Evolutionary conservation across 2,113 vertebrate species (phyloP).

Genomic region (Ammospiza caudacuta): DNA sequence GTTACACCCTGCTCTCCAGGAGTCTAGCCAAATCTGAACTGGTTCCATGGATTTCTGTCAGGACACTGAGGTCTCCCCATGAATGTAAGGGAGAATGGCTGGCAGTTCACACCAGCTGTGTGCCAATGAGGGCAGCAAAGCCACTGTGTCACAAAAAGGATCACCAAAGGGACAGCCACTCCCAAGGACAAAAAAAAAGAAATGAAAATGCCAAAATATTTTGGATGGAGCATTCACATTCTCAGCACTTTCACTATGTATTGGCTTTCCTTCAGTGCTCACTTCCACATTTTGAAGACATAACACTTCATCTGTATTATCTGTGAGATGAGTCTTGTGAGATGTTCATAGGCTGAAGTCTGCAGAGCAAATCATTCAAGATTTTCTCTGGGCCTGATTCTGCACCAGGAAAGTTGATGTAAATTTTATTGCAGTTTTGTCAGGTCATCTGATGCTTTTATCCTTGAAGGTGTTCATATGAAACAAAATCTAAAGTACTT

Average conservation of each 20-base stretch:
- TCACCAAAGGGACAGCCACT: neutral
- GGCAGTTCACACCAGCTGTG: neutral
- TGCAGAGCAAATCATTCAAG: neutral
- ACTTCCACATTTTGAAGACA: neutral
- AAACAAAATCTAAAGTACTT: constrained; percentile 3
- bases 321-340: neutral
- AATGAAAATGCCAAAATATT: neutral
- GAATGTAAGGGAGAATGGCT: neutral
- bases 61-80: neutral
- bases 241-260: neutral
- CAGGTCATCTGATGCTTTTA: neutral
- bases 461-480: neutral
- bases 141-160: neutral
- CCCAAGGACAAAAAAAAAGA: neutral
- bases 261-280: neutral
- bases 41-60: neutral
- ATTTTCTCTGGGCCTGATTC: neutral
- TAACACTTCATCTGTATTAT: neutral
- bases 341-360: neutral
- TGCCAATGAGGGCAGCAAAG: neutral
- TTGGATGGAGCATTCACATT: neutral
- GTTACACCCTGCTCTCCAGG: neutral
- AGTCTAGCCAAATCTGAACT: neutral
- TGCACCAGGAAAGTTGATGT: neutral
- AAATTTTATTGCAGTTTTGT: constrained; percentile 1